Conservation (phyloP, 2,888 invertebrate genomes). For the Drosophila maculinotata region DNA sequence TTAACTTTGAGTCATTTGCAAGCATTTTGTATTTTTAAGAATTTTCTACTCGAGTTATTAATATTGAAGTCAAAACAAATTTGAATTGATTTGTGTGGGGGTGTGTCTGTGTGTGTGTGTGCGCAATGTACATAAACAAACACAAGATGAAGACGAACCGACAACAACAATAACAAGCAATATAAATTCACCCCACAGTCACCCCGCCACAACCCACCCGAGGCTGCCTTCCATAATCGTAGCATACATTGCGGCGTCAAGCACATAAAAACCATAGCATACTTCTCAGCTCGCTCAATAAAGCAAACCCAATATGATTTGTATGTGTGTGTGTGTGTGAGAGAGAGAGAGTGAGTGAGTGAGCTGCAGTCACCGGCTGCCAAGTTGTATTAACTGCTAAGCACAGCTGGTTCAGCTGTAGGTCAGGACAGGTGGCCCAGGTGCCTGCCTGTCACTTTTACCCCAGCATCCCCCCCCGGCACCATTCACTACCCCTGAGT, state of each 20-base stretch:
- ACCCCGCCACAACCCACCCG: slow-evolving; percentile 37
- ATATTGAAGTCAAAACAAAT: slow-evolving; percentile 39
- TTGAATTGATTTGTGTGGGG: slow-evolving; percentile 16
- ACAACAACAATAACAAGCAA: slow-evolving; percentile 9
- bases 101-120: slow-evolving; percentile 8
- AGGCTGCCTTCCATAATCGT: slow-evolving; percentile 29
- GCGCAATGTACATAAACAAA: slow-evolving; percentile 21
- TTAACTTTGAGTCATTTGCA: slow-evolving; percentile 20
- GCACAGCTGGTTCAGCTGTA: slow-evolving; percentile 47
- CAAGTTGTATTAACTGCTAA: slow-evolving; percentile 63
- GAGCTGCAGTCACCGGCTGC: slow-evolving; percentile 39
- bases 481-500: not conserved
- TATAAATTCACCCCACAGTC: slow-evolving; percentile 33
- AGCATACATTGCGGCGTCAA: slow-evolving; percentile 27
- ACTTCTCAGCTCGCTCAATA: slow-evolving; percentile 65
- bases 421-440: slow-evolving; percentile 48
- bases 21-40: slow-evolving; percentile 22
- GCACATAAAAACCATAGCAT: slow-evolving; percentile 55
- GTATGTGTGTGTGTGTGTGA: slow-evolving; percentile 5
- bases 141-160: slow-evolving; percentile 10
- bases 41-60: slow-evolving; percentile 45
- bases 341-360: slow-evolving; percentile 14
- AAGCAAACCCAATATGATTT: slow-evolving; percentile 65
- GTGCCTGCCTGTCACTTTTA: slow-evolving; percentile 6
- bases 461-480: not conserved